Base-by-base conservation (phyloP, 2,797 vertebrate species). In the Cephalopachus bancanus region DNA sequence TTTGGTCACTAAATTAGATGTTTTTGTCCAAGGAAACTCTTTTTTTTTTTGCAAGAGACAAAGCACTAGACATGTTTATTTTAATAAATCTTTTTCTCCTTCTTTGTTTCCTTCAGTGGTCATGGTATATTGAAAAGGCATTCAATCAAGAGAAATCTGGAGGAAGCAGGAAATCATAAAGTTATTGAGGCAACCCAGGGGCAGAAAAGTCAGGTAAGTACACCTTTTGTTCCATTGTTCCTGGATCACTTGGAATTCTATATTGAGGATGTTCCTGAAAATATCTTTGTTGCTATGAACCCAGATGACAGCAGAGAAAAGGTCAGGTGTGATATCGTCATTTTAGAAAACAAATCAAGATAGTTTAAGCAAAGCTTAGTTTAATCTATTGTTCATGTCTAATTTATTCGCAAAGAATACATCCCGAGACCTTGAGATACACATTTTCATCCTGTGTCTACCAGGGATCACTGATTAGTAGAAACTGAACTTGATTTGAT, bases 51-150 rank as follows among this genome's bases (percentile, higher is more conserved):
- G 44, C 5, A 91, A 49, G n/a, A 60, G 1, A 83, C 8, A 30
- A 76, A 15, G 64, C 96, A 95, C n/a, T 0, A 87, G 0, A 33
- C 20, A 71, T 74, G 51, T 91, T 96, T 93, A 69, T 89, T 78
- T 75, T 91, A 96, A 90, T 0, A 89, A 62, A 44, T 74, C 53
- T 71, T 80, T 74, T 0, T 1, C 1, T n/a, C 26, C 33, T 4
- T 44, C 67, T 79, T 69, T 83, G 33, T 86, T 89, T 93, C 86
- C 49, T 96, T 95, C 49, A 96, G 83, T 12, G 83, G 51, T 95
- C 85, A 86, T 76, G 57, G 57, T 93, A 79, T 72, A 75, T 26
- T 97, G 69, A 95, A 91, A 95, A 95, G 78, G 37, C 53, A 85
- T 22, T 92, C 37, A 10, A 67, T 44, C 0, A 96, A 83, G 83